phyloP scores from a whole-genome alignment of 2,797 vertebrate species.

The Salmo trutta region DNA sequence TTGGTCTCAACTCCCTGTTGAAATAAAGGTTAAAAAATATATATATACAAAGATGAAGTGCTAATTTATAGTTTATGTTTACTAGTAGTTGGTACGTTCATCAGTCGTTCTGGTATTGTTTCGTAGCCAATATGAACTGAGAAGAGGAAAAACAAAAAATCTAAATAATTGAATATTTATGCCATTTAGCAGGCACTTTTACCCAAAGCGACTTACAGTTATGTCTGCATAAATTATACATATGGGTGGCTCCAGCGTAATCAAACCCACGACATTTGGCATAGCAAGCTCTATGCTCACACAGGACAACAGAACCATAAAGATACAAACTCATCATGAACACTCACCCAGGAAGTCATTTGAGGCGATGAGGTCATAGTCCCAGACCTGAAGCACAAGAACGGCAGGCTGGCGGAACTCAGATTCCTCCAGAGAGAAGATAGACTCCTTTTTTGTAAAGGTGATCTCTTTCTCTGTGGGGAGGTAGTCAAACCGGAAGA shows the following conservation, averaged over 20 bases:
- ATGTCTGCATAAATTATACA: neutral
- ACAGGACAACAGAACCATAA: neutral
- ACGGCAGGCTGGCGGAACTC: constrained; percentile 88
- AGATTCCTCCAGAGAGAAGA: constrained; percentile 88
- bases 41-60: too few species aligned
- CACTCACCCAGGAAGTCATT: constrained; percentile 91
- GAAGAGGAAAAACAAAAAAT: too few species aligned
- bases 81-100: too few species aligned
- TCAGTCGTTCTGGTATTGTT: too few species aligned
- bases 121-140: too few species aligned
- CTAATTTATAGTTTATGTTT: too few species aligned
- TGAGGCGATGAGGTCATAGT: constrained; percentile 88
- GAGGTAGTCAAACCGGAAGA: constrained; percentile 90
- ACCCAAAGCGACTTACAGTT: neutral
- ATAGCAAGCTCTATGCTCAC: neutral
- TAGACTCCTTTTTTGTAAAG: constrained; percentile 84
- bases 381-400: constrained; percentile 92
- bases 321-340: neutral
- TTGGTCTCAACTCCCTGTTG: too few species aligned
- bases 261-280: neutral
- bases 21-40: too few species aligned
- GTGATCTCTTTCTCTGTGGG: constrained; percentile 91
- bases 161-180: neutral
- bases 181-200: neutral
- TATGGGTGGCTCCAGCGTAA: neutral